Evolutionary conservation across 1,140 invertebrate genomes (phyloP).

Genomic region (Trigoniulus corallinus): DNA sequence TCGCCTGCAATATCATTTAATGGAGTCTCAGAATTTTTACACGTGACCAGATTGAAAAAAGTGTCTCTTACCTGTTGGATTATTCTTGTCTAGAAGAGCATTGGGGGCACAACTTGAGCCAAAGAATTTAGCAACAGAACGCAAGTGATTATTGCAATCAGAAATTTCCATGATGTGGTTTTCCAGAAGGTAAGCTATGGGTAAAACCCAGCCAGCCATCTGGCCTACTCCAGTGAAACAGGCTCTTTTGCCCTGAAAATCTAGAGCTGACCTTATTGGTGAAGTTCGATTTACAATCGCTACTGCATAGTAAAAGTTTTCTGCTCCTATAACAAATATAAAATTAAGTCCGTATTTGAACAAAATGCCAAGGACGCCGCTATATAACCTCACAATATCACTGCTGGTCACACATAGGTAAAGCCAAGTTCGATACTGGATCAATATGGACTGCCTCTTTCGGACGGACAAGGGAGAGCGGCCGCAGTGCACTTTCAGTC

Average conservation of each 20-base stretch:
- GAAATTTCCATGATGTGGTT: constrained; percentile 1
- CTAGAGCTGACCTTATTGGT: constrained; percentile 38
- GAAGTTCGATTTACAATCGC: constrained; percentile 59
- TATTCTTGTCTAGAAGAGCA: constrained; percentile 76
- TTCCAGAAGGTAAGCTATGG: constrained; percentile 32
- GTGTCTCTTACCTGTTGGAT: constrained; percentile 57
- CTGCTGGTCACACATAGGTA: too few relatives aligned
- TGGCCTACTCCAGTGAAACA: constrained; percentile 85
- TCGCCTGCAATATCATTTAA: constrained; percentile 31
- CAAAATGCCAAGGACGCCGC: constrained; percentile 2
- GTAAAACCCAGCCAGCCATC: constrained; percentile 83
- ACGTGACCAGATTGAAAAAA: too few relatives aligned
- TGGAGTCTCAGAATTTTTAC: too few relatives aligned
- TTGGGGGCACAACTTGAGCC: constrained; percentile 84
- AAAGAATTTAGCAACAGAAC: constrained; percentile 78
- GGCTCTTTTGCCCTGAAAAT: constrained; percentile 55
- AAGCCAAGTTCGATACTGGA: too few relatives aligned
- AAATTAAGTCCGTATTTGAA: not conserved
- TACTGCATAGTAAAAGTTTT: constrained; percentile 46
- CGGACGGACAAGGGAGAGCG: too few relatives aligned
- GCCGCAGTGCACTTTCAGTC: too few relatives aligned
- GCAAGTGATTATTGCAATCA: constrained; percentile 85
- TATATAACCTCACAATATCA: too few relatives aligned
- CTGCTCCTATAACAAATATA: constrained; percentile 12
- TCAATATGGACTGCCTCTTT: too few relatives aligned